Evolutionary conservation across 2,888 invertebrate species (phyloP).

Genomic region (Spodoptera exigua): DNA sequence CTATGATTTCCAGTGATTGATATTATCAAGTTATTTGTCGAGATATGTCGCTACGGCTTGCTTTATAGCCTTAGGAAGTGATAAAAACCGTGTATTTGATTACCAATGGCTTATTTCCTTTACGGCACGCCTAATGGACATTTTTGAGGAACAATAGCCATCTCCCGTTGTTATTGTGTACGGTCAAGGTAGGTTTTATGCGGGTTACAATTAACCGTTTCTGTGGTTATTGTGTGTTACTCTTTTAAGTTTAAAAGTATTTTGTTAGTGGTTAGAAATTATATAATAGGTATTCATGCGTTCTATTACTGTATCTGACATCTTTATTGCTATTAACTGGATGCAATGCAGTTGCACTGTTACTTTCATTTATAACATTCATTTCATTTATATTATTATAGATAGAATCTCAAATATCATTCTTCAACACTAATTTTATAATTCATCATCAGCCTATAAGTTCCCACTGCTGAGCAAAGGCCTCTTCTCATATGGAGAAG

Average conservation of each 20-base stretch:
- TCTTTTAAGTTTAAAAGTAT: conserved; percentile 8
- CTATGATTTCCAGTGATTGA: conserved; percentile 61
- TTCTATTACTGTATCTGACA: no score
- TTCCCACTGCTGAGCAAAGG: no score
- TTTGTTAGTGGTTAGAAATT: conserved; percentile 9
- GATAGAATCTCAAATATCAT: no score
- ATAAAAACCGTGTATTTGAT: conserved; percentile 65
- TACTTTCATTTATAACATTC: no score
- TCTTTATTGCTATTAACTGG: no score
- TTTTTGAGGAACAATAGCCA: conserved; percentile 46
- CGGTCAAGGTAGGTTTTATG: conserved; percentile 21
- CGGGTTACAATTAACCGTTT: conserved; percentile 14
- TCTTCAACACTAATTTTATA: no score
- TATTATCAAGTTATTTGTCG: conserved; percentile 64
- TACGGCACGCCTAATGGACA: conserved; percentile 41
- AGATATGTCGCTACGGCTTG: conserved; percentile 59
- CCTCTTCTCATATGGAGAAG: no score
- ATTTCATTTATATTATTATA: no score
- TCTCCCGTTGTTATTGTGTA: conserved; percentile 32
- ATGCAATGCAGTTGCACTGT: no score
- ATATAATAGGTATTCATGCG: neutral
- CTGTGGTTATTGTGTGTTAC: conserved; percentile 16
- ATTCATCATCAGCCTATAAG: no score
- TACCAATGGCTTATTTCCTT: conserved; percentile 62
- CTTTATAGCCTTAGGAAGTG: conserved; percentile 65